Base-by-base conservation (phyloP, 2,888 invertebrate genomes). In the Chrysina gloriosa region DNA sequence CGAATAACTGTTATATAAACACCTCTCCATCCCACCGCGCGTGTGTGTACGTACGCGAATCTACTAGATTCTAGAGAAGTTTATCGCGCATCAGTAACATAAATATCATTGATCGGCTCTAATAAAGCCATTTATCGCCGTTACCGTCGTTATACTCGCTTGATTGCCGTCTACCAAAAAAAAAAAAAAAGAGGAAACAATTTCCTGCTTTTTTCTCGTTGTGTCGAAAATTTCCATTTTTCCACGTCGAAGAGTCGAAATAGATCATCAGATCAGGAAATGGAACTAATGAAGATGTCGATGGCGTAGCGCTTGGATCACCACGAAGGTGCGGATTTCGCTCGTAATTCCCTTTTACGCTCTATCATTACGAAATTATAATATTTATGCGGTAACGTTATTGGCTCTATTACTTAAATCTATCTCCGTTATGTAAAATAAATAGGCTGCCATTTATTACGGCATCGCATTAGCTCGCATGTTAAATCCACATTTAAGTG, bases 401-500 rank as follows among this genome's bases (percentile, higher is more conserved):
- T 39, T 11, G 11, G 42, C 39, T 39, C 36, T 14, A 39, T 39
- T 39, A 58, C 58, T 39, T 58, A 39, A 52, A 39, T 39, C 14
- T 39, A 21, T 23, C 25, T 39, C 36, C 23, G 58, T 50, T 64
- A 64, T 64, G 50, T 34, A 50, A 64, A 64, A 50, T 64, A 50
- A 50, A 64, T 50, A 50, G 23, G n/a, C 2, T 14, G 19, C 7
- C 36, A 39, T 36, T 64, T 50, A 50, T 64, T 64, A 34, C 21
- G 25, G 56, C 56, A 42, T 56, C 58, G 21, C 47, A 47, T 58
- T 66, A 58, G 66, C 16, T 58, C 45, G 56, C 66, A 66, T 66
- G 66, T 56, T 39, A 21, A 54, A 42, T 42, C 45, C 31, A 42
- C 58, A 58, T 56, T 48, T 48, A 52, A 63, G 64, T 16, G 29